Base-by-base conservation (phyloP, 1,140 invertebrate species). In the Pseudobourletiella spinata region DNA sequence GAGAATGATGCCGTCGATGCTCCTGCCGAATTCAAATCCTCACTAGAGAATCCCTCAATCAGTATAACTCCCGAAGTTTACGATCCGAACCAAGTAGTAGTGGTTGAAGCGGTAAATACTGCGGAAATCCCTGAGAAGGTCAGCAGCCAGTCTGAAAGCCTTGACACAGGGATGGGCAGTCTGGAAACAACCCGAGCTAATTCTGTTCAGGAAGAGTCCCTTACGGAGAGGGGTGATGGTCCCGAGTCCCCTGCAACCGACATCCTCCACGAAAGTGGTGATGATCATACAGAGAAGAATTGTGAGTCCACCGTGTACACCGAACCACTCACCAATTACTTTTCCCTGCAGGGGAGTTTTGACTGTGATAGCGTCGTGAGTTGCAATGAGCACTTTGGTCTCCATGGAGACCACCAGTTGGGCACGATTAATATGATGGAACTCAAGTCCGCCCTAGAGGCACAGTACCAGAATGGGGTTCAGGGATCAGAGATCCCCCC, bases 381-480 rank as follows among this genome's bases (percentile, higher is more conserved):
- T 20, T 55, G 52, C 39, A 55, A 55, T 55, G 20, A 35, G 14
- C 52, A 55, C 39, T 55, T 55, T 55, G 52, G 52, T 6, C 52
- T 55, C 8, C 20, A 32, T 35, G 29, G 6, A 20, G 46, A 48
- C 6, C 11, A 11, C n/a, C 8, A 39, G n/a, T 11, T 11, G 8
- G n/a, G 32, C 8, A n/a, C 8, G n/a, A 39, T 11, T 39, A 8
- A 11, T 39, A 39, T 39, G 8, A 11, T 39, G 32, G 32, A 39
- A 11, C 8, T 39, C 8, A n/a, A 39, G 32, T 11, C 8, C 8
- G 32, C 32, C 8, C n/a, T 39, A 39, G 32, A 39, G 32, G n/a
- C 8, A 11, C 32, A 39, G 32, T 8, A 39, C n/a, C 8, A 39
- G n/a, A n/a, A 39, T 39, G 8, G n/a, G 8, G n/a, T 39, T 8